phyloP scores from a whole-genome alignment of 1,140 invertebrate species.

The Geopemphigus sp. region DNA sequence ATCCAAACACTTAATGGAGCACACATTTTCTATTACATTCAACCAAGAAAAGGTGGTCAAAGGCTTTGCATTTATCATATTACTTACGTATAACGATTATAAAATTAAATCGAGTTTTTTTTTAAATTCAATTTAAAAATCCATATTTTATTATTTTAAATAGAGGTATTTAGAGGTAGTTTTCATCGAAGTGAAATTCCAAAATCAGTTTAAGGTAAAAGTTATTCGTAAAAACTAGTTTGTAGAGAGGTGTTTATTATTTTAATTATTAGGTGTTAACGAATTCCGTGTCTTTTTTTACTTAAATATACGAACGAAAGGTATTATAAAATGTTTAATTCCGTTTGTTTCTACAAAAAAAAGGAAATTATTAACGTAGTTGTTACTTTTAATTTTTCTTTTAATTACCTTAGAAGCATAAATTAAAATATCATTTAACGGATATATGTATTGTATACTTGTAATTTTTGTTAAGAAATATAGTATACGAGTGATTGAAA shows the following conservation, averaged over 20 bases:
- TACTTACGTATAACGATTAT: too few relatives aligned
- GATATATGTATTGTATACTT: too few relatives aligned
- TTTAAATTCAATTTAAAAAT: too few relatives aligned
- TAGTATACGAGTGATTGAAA: too few relatives aligned
- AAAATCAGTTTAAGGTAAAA: neutral
- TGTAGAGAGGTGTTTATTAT: neutral
- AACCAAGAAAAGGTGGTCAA: neutral
- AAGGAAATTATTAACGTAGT: neutral
- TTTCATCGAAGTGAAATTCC: neutral
- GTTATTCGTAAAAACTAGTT: neutral
- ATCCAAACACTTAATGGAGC: neutral
- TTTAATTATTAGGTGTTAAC: neutral
- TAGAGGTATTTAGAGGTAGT: too few relatives aligned
- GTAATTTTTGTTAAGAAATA: too few relatives aligned
- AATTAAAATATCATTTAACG: neutral
- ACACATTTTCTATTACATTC: neutral
- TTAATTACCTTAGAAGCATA: neutral
- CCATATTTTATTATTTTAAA: too few relatives aligned
- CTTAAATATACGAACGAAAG: neutral
- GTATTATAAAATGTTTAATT: neutral
- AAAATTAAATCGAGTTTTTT: too few relatives aligned
- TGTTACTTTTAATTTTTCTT: slow-evolving; percentile 13
- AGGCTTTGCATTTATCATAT: too few relatives aligned
- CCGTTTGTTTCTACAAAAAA: neutral
- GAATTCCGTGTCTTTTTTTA: neutral